phyloP scores from a whole-genome alignment of 1,140 invertebrate species.

The Plutomurus gul region DNA sequence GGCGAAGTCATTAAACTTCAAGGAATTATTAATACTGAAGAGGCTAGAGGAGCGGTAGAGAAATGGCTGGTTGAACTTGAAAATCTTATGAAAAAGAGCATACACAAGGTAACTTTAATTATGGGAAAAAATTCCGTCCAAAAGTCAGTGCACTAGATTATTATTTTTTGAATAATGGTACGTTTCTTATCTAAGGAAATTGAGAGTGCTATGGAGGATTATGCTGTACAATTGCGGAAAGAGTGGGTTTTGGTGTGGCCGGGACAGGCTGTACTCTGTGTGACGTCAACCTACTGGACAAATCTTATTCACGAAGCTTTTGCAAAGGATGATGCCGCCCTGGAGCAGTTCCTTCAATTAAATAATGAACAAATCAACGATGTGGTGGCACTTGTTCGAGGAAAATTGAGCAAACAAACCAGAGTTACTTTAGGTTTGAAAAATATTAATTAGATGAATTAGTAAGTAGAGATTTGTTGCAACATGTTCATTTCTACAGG shows the following conservation, averaged over 20 bases:
- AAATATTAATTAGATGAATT: neutral
- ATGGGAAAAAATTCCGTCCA: neutral
- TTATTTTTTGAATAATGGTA: conserved; percentile 17
- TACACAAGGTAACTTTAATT: conserved; percentile 68
- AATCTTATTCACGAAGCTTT: conserved; percentile 77
- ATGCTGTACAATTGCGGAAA: conserved; percentile 67
- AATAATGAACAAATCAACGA: conserved; percentile 76
- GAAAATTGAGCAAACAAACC: conserved; percentile 83
- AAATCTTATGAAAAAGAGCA: conserved; percentile 84
- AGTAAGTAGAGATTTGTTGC: no score
- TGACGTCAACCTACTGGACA: conserved; percentile 89
- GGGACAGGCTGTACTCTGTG: conserved; percentile 84
- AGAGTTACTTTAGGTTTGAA: conserved; percentile 75
- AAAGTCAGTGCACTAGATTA: neutral
- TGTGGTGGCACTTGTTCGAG: conserved; percentile 84
- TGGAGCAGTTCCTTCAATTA: conserved; percentile 63
- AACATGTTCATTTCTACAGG: conserved; percentile 59
- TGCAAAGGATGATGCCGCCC: conserved; percentile 60
- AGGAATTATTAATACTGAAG: conserved; percentile 80
- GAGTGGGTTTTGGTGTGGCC: conserved; percentile 88
- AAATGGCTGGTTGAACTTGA: conserved; percentile 95
- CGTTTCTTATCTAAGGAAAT: conserved; percentile 58
- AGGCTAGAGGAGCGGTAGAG: conserved; percentile 92
- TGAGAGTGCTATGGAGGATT: conserved; percentile 66
- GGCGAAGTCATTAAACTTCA: conserved; percentile 79